phyloP scores from a whole-genome alignment of 2,888 invertebrate species.

The Cabera pusaria region DNA sequence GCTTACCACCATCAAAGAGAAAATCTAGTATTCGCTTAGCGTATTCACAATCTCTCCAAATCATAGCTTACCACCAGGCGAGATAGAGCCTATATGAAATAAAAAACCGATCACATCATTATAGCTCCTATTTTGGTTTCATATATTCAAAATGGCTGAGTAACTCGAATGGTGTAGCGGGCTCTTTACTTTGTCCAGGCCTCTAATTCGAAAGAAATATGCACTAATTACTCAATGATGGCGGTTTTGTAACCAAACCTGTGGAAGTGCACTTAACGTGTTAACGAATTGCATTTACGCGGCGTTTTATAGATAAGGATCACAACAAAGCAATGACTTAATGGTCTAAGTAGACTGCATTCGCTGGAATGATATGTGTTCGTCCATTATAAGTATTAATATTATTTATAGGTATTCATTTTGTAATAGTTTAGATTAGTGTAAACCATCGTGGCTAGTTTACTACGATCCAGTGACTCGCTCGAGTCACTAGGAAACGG shows the following conservation, averaged over 20 bases:
- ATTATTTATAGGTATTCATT: constrained; percentile 69
- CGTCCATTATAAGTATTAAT: constrained; percentile 76
- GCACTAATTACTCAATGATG: constrained; percentile 11
- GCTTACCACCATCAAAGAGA: too few species aligned
- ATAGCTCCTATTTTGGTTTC: too few species aligned
- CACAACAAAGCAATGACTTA: constrained; percentile 72
- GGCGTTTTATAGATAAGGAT: constrained; percentile 40
- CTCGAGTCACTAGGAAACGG: constrained; percentile 13
- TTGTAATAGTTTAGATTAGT: constrained; percentile 32
- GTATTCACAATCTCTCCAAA: too few species aligned
- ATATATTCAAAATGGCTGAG: too few species aligned
- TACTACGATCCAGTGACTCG: constrained; percentile 17
- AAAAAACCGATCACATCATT: too few species aligned
- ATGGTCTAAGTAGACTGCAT: constrained; percentile 78
- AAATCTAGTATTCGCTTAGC: too few species aligned
- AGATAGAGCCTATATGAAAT: too few species aligned
- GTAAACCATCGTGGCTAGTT: constrained; percentile 17
- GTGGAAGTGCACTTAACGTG: constrained; percentile 53
- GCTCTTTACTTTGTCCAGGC: too few species aligned
- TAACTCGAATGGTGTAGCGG: too few species aligned
- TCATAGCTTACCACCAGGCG: too few species aligned
- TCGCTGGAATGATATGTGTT: constrained; percentile 81
- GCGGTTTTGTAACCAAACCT: constrained; percentile 18
- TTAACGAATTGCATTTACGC: constrained; percentile 71
- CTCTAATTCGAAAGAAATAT: too few species aligned